Conservation (phyloP, 2,113 vertebrate genomes). For the Coreoperca whiteheadi region DNA sequence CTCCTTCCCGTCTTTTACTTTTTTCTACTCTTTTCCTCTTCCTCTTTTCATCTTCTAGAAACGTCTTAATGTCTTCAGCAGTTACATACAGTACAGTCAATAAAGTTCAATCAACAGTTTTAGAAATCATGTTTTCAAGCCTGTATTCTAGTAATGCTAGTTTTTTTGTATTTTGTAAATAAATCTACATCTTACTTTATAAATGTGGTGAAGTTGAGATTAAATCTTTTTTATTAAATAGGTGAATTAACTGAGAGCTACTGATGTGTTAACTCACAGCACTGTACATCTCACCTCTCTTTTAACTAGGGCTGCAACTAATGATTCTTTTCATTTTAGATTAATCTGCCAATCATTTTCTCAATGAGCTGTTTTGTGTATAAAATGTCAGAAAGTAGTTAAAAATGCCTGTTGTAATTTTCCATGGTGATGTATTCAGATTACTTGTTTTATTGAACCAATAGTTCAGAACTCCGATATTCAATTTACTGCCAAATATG, state of each 20-base stretch:
- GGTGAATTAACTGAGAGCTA: background rate
- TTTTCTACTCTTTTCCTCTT: background rate
- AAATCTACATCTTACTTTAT: slow-evolving; percentile 15
- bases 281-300: background rate
- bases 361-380: background rate
- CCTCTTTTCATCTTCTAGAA: slow-evolving; percentile 1
- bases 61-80: background rate
- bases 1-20: background rate
- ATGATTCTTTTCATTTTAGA: background rate
- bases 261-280: background rate
- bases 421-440: background rate
- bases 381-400: background rate
- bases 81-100: slow-evolving; percentile 1
- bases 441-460: background rate
- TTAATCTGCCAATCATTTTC: fast-evolving
- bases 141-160: background rate
- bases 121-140: background rate
- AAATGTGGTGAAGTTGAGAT: background rate
- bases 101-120: background rate
- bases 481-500: background rate
- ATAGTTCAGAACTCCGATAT: background rate
- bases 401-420: background rate
- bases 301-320: background rate
- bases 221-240: background rate
- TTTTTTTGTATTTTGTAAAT: slow-evolving; percentile 36